These are phyloP conservation scores for Mugil cephalus DNA, from an alignment of 2,113 vertebrate species.

Conservation along the genomic window DNA sequence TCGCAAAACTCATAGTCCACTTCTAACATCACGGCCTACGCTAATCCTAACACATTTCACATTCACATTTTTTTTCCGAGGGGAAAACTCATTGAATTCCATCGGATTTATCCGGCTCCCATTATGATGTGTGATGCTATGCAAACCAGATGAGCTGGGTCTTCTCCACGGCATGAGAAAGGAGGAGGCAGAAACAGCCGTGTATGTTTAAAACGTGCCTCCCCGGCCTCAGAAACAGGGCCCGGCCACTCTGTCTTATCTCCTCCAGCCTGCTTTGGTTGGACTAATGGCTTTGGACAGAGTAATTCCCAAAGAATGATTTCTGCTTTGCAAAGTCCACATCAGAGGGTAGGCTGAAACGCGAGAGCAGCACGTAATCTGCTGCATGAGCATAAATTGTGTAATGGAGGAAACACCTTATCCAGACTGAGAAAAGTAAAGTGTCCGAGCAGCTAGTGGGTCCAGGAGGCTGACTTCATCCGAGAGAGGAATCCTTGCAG, in stretches of 20 bases:
- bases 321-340: conserved; percentile 64
- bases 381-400: conserved; percentile 60
- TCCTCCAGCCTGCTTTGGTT: conserved; percentile 55
- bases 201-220: conserved; percentile 60
- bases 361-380: conserved; percentile 67
- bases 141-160: conserved; percentile 77
- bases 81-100: conserved; percentile 66
- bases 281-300: conserved; percentile 70
- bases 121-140: conserved; percentile 79
- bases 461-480: conserved; percentile 32
- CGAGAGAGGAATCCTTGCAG: conserved; percentile 13
- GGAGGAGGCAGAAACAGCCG: conserved; percentile 47
- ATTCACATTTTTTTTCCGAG: conserved; percentile 48
- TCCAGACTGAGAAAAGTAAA: conserved; percentile 46
- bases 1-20: conserved; percentile 22
- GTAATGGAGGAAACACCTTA: conserved; percentile 40
- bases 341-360: conserved; percentile 65
- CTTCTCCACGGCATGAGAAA: conserved; percentile 59
- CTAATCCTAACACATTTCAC: conserved; percentile 70
- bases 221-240: conserved; percentile 26
- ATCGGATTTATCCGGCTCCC: conserved; percentile 58
- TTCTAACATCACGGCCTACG: conserved; percentile 41
- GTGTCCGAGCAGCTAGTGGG: conserved; percentile 32
- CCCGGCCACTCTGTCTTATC: conserved; percentile 64
- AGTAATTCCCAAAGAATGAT: conserved; percentile 72